Evolutionary conservation across 2,797 vertebrate species (phyloP).

Genomic region (Halcyon badia): DNA sequence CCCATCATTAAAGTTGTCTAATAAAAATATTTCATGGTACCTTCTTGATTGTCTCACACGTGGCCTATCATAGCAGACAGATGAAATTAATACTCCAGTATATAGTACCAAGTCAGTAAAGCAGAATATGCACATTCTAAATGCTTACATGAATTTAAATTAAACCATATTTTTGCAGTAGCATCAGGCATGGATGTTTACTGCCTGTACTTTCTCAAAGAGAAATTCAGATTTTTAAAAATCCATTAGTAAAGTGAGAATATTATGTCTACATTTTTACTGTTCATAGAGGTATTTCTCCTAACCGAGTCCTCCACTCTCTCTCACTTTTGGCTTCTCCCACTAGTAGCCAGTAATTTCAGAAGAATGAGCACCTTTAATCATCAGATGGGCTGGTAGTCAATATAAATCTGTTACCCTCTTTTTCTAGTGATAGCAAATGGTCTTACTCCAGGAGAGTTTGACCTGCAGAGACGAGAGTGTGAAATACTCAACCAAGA

Average conservation of each 20-base stretch:
- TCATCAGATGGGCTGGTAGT: not conserved
- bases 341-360: not conserved
- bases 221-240: not conserved
- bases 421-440: not conserved
- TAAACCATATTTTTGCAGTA: not conserved
- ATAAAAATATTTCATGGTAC: not conserved
- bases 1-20: not conserved
- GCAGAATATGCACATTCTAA: not conserved
- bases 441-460: not conserved
- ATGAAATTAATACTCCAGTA: not conserved
- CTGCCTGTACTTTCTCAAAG: not conserved
- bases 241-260: not conserved
- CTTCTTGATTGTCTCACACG: not conserved
- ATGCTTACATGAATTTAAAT: not conserved
- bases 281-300: not conserved
- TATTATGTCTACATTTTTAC: not conserved
- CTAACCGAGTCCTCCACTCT: not conserved
- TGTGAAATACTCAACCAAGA: not conserved
- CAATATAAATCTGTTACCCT: not conserved
- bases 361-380: constrained; percentile 13
- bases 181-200: not conserved
- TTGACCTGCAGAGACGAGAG: not conserved
- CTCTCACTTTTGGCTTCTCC: not conserved
- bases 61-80: not conserved
- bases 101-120: not conserved